Evolutionary conservation across 2,888 invertebrate genomes (phyloP).

Genomic region (Dryocosmus kuriphilus): DNA sequence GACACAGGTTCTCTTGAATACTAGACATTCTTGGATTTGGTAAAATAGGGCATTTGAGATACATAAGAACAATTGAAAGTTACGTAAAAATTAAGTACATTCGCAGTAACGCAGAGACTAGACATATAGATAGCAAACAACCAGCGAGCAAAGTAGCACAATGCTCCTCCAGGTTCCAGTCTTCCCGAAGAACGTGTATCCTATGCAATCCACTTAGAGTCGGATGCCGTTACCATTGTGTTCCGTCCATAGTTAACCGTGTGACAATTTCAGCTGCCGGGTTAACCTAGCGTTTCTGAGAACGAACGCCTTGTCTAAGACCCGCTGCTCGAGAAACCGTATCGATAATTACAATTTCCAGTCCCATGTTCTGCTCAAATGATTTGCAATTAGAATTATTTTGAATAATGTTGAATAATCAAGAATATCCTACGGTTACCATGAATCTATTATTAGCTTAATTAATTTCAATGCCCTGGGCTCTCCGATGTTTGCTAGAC

Average conservation of each 20-base stretch:
- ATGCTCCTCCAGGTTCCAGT: slow-evolving; percentile 44
- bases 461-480: neutral
- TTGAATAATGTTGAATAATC: slow-evolving; percentile 26
- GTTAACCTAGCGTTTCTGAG: slow-evolving; percentile 22
- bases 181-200: slow-evolving; percentile 19
- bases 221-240: slow-evolving; percentile 34
- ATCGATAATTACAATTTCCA: slow-evolving; percentile 17
- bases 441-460: neutral
- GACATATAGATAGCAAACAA: slow-evolving; percentile 16
- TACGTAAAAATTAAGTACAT: slow-evolving; percentile 19
- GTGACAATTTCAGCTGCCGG: slow-evolving; percentile 29
- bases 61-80: neutral
- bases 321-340: slow-evolving; percentile 16
- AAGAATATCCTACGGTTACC: neutral
- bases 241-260: slow-evolving; percentile 33
- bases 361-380: slow-evolving; percentile 17
- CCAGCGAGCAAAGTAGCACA: slow-evolving; percentile 61
- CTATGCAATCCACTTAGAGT: slow-evolving; percentile 30
- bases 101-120: neutral
- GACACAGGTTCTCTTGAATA: neutral
- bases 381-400: slow-evolving; percentile 31
- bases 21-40: neutral
- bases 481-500: neutral
- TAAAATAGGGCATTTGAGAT: neutral
- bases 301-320: slow-evolving; percentile 11